Base-by-base conservation (phyloP, 2,888 invertebrate species). In the Lepidocyrtoides sp. region DNA sequence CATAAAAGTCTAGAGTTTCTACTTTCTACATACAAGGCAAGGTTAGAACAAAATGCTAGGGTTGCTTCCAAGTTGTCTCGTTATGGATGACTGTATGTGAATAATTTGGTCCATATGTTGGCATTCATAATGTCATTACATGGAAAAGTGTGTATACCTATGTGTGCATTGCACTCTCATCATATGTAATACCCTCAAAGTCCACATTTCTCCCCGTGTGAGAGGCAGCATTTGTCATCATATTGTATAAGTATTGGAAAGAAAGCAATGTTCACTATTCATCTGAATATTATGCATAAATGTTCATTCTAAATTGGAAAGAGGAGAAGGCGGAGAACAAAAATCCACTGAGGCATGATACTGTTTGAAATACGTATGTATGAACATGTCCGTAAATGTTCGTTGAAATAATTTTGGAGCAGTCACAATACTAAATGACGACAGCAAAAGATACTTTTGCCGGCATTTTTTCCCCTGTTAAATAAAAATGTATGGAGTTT, bases 61-160 rank as follows among this genome's bases (percentile, higher is more conserved):
- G 54, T 36, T 79, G 79, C 57, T 57, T 32, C 41, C 32, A 79
- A 57, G 36, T 48, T 54, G 32, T 79, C 79, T 41, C 79, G 79
- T 79, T 54, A 79, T 57, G 57, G 54, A 79, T 57, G 36, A 48
- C 75, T 75, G 75, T 75, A 57, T 79, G 79, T 36, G 75, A 36
- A 72, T 85, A 85, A 85, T 85, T 85, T 72, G 75, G 57, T 85
- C 72, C 85, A 85, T 85, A 85, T 85, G 85, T 72, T 72, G 69
- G 41, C 85, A 72, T 23, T 85, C 85, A 85, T 72, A 17, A 44
- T 44, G 83, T 26, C 29, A 66, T 69, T 82, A 36, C 81, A 79
- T 60, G 57, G 14, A 48, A 75, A 44, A 75, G 75, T 48, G 75
- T 48, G 48, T 4, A 26, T 48, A 12, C 12, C 8, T 23, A 8